Evolutionary conservation across 2,888 invertebrate genomes (phyloP), one percentile per base, ranked within the genome.

Genomic region (Rhyacophila evoluta): DNA sequence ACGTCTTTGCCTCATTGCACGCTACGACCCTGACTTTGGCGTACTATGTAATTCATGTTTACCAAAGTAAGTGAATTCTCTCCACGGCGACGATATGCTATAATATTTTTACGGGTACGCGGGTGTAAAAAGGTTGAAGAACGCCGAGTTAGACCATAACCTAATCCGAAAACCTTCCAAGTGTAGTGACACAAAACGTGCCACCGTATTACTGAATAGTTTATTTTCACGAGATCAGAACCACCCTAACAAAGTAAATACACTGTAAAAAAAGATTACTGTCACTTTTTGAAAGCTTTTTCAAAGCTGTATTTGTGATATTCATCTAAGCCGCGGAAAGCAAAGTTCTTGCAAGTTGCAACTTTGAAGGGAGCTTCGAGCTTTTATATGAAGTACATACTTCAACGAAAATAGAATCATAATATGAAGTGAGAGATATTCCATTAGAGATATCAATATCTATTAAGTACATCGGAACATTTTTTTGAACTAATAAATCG

Each of bases 241-340:
- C 79, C 79, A n/a, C n/a, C 79, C 38, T 15, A 4, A 33, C 25
- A 74, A 73, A 55, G 19, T 55, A 75, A 75, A 77, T 77, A 72
- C 67, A 37, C 76, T 41, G 39, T 74, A 71, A 81, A 76, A 79
- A 55, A 68, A 75, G 81, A 81, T 81, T 81, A 80, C 68, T 81
- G 80, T 81, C 81, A 77, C 74, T 81, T 81, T 79, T 81, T 71
- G 55, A 75, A 74, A 72, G 70, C 70, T 78, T 73, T 79, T 79
- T 77, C 69, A 79, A 74, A 77, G 75, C 79, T 74, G 29, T 74
- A 74, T 77, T 75, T 80, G 71, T 74, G 77, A 80, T 82, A 79
- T 75, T 78, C 78, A 77, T 76, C 78, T 82, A 80, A 82, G 80
- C 80, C 81, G 74, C 29, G 80, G 77, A 82, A 81, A 55, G 25